A percentile compares a stretch with the other conserved stretches of the same genome.
Evolutionary conservation across 2,113 vertebrate genomes (phyloP).

Genomic region (Synodontis membranacea): DNA sequence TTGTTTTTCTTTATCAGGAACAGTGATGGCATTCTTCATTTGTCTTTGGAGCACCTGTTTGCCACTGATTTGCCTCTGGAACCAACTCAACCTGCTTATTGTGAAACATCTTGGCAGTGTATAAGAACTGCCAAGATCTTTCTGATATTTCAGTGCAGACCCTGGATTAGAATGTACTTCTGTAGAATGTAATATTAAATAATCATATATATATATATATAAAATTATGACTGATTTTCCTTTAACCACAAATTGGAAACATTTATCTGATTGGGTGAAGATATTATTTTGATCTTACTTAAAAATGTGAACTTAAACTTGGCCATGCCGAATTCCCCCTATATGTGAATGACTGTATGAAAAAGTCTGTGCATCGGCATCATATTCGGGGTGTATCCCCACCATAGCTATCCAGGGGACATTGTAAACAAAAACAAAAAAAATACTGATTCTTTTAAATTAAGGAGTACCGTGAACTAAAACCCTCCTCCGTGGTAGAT

Average conservation of each 20-base stretch:
- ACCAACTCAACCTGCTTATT: background rate
- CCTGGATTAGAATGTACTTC: background rate
- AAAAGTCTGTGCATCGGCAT: background rate
- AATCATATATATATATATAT: background rate
- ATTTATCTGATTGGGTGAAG: background rate
- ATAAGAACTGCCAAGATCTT: background rate
- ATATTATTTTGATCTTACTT: background rate
- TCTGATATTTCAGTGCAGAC: background rate
- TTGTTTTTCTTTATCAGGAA: slow-evolving; percentile 4
- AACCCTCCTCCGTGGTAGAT: background rate
- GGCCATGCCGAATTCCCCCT: background rate
- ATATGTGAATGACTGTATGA: background rate
- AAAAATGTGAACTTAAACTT: background rate
- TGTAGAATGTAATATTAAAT: background rate
- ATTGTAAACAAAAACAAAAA: background rate
- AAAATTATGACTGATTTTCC: background rate
- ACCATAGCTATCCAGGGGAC: background rate
- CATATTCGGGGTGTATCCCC: background rate
- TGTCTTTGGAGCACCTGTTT: background rate
- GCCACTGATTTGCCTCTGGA: background rate
- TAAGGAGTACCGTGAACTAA: background rate
- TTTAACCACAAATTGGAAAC: background rate
- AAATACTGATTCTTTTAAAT: background rate
- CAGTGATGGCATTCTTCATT: background rate
- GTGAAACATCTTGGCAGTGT: background rate